Percentiles rank a stretch among this genome's conserved stretches.
phyloP scores from a whole-genome alignment of 2,888 invertebrate species.

The Hecatera dysodea region DNA sequence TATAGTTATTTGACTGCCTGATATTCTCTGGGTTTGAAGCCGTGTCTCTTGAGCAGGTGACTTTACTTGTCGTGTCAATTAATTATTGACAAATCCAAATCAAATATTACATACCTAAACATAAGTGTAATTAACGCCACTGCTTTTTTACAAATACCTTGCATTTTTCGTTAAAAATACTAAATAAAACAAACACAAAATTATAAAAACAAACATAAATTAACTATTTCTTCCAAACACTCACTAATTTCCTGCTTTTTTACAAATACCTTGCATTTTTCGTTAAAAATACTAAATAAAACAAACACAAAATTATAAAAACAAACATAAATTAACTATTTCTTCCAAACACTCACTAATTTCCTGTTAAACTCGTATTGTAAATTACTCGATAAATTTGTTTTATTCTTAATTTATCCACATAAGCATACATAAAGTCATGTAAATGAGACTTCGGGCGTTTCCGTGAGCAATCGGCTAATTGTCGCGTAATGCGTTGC shows the following conservation, averaged over 20 bases:
- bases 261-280: too few relatives aligned
- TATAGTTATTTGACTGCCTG: too few relatives aligned
- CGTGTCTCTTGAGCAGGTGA: too few relatives aligned
- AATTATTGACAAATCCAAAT: too few relatives aligned
- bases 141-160: too few relatives aligned
- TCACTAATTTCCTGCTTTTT: background rate
- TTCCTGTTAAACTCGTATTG: constrained; percentile 12
- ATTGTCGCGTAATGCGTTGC: constrained; percentile 4
- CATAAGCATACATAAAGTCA: background rate
- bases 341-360: background rate
- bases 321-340: background rate
- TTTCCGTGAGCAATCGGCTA: constrained; percentile 24
- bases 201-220: constrained; percentile 9
- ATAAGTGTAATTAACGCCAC: too few relatives aligned
- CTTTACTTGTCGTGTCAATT: too few relatives aligned
- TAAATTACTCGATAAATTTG: constrained; percentile 16
- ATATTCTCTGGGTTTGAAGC: too few relatives aligned
- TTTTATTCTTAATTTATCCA: constrained; percentile 9
- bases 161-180: background rate
- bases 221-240: background rate
- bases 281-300: background rate
- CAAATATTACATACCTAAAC: too few relatives aligned
- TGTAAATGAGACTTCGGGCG: constrained; percentile 16
- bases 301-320: constrained; percentile 8
- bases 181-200: constrained; percentile 1